A percentile compares a stretch with the other conserved stretches of the same genome.
Conservation (phyloP, 2,888 invertebrate species). For the Platycnemis pennipes region DNA sequence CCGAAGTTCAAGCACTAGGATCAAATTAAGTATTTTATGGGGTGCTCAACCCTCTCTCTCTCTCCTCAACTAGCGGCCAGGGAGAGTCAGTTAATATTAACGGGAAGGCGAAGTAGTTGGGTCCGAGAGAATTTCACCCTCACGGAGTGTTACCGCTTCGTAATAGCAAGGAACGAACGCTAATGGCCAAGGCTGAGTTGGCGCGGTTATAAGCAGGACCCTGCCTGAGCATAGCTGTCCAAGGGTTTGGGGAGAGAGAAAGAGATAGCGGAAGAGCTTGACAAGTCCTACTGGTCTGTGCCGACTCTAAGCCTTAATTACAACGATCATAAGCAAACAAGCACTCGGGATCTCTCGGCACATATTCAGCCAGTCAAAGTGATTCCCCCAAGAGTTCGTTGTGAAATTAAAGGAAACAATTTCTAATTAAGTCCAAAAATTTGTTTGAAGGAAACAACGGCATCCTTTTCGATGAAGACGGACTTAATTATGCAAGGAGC, state of each 20-base stretch:
- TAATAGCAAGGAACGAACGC: background rate
- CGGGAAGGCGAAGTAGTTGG: background rate
- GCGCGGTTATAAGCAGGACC: background rate
- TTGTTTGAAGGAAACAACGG: background rate
- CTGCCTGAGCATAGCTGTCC: background rate
- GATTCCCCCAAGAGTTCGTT: background rate
- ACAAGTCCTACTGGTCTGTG: background rate
- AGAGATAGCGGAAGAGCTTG: background rate
- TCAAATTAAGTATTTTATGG: background rate
- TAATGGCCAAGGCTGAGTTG: background rate
- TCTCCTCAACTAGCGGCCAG: background rate
- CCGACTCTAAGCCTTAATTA: conserved; percentile 4
- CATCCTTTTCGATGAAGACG: background rate
- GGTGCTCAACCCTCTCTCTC: background rate
- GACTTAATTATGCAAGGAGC: background rate
- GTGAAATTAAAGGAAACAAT: conserved; percentile 8
- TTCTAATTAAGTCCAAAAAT: background rate
- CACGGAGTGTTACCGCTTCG: background rate
- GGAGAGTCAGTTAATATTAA: background rate
- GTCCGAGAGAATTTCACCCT: conserved; percentile 2
- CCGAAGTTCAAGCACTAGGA: background rate
- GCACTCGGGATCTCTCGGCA: background rate
- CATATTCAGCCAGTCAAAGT: conserved; percentile 2
- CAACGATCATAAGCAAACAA: background rate
- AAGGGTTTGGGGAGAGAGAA: background rate